Evolutionary conservation across 2,797 vertebrate genomes (phyloP).

Genomic region (Enteromius fasciolatus): DNA sequence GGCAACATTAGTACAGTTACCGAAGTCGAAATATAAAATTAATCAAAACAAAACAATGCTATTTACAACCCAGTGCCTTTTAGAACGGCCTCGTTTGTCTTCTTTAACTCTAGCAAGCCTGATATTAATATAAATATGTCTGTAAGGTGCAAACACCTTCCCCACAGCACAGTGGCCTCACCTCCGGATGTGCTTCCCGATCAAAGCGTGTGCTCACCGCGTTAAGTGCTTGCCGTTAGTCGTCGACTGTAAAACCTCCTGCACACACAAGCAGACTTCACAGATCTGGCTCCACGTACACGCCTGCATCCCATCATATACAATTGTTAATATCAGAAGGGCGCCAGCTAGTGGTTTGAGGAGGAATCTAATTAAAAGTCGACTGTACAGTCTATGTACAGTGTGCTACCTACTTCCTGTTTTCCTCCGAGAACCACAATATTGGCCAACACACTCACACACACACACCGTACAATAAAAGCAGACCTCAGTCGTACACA

Average conservation of each 20-base stretch:
- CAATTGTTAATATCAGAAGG: constrained; percentile 17
- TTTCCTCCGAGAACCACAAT: constrained; percentile 19
- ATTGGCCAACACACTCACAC: not conserved
- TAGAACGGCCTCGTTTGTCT: constrained; percentile 70
- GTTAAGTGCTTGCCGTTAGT: constrained; percentile 38
- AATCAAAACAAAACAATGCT: constrained; percentile 74
- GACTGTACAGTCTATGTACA: constrained; percentile 28
- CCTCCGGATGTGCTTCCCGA: constrained; percentile 31
- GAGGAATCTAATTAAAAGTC: constrained; percentile 40
- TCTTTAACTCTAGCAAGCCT: constrained; percentile 76
- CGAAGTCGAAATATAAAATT: constrained; percentile 82
- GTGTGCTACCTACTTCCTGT: constrained; percentile 44
- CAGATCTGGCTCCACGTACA: not conserved
- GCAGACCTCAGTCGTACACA: constrained; percentile 39
- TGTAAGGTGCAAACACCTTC: constrained; percentile 81
- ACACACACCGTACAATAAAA: constrained; percentile 45
- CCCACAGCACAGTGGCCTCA: constrained; percentile 43
- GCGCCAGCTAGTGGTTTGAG: constrained; percentile 37
- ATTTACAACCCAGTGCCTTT: constrained; percentile 92
- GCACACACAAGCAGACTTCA: not conserved
- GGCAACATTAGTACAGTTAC: constrained; percentile 89
- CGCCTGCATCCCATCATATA: not conserved
- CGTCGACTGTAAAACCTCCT: not conserved
- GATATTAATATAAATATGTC: constrained; percentile 81
- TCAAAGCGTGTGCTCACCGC: constrained; percentile 25